Evolutionary conservation across 2,888 invertebrate species (phyloP), one percentile per base, ranked within the genome.

Genomic region (Oscheius onirici): DNA sequence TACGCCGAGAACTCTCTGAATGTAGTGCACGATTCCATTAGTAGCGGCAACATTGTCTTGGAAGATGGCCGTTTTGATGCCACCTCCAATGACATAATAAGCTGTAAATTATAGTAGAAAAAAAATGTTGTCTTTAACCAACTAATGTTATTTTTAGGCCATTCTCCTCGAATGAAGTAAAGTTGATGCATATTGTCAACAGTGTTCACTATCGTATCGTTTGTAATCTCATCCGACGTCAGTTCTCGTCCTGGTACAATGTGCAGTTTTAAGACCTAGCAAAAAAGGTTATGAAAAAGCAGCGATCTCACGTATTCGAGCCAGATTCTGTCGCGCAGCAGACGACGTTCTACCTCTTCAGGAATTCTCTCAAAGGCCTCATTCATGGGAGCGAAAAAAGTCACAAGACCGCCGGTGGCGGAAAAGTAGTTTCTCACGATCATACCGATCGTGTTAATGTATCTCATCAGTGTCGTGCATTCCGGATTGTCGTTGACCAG

Each of bases 131-230:
- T 66, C 11, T 43, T 43, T 15, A 5, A 77, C 83, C 80, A 57
- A 87, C 87, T 87, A 69, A 87, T 84, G 72, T 88, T 88, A 73
- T 87, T 88, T 57, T 84, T 83, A 10, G 87, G 88, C 87, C 87
- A 87, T 69, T 87, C 87, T 61, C 87, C 88, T 65, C 78, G 76
- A 3, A 83, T 72, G 72, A 87, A 87, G 68, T 85, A 87, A 73
- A 87, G 73, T 58, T 86, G 84, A 44, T 84, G 71, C 82, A 83
- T 83, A 58, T 88, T 84, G 74, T 88, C 88, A 8, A 86, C 84
- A 22, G 88, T 87, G 40, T 84, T 81, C 24, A 86, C 85, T 26
- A 87, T 82, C 11, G 88, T 88, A n/a, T 88, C 85, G 73, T 88
- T 88, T 11, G 79, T 84, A 40, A 88, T 87, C 70, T 86, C 86